phyloP scores from a whole-genome alignment of 2,888 invertebrate genomes.

The Bembecia ichneumoniformis region DNA sequence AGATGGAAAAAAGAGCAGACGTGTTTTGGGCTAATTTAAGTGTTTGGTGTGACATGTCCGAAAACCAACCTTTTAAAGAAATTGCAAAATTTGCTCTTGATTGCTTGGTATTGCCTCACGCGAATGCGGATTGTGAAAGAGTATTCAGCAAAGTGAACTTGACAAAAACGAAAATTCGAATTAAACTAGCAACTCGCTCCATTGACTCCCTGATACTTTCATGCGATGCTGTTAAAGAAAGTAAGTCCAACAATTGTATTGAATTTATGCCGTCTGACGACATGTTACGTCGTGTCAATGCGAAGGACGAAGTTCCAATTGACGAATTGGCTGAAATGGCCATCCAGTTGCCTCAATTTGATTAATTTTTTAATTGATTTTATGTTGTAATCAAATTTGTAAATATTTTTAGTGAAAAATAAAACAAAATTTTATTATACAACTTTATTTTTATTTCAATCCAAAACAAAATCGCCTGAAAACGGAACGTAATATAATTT shows the following conservation, averaged over 20 bases:
- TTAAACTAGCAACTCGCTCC: too few species aligned
- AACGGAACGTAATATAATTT: neutral
- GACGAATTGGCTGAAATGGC: neutral
- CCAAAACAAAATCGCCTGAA: neutral
- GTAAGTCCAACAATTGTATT: neutral
- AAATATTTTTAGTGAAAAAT: neutral
- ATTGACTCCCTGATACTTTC: neutral
- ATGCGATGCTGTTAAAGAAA: constrained; percentile 1
- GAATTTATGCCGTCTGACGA: neutral
- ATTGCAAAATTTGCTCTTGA: constrained; percentile 10
- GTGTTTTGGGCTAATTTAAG: constrained; percentile 2
- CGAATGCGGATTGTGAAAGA: constrained; percentile 15
- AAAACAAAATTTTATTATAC: neutral
- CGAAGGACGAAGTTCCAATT: neutral
- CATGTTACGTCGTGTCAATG: neutral
- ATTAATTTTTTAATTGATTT: neutral
- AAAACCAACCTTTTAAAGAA: constrained; percentile 1
- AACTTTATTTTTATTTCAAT: neutral
- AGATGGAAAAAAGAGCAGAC: neutral
- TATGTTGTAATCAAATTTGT: neutral
- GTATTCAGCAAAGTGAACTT: constrained; percentile 12
- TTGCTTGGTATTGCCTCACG: constrained; percentile 13
- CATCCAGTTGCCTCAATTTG: neutral
- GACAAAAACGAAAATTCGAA: constrained; percentile 14
- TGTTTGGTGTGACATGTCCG: constrained; percentile 1